Conservation (phyloP, 2,888 invertebrate genomes). For the Tenthredo amoena region DNA sequence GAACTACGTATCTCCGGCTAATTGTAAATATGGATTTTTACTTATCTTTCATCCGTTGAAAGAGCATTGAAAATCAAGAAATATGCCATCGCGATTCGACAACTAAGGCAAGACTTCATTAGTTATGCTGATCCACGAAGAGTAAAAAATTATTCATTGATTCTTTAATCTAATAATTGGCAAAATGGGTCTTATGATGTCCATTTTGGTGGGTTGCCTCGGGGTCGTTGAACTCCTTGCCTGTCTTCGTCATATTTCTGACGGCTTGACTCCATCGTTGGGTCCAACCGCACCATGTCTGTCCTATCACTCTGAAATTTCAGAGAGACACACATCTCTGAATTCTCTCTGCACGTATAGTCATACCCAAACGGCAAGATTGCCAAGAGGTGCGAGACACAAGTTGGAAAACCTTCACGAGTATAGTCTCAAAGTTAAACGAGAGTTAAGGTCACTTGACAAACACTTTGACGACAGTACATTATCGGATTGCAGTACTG, state of each 20-base stretch:
- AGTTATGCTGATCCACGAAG: background rate
- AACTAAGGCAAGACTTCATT: background rate
- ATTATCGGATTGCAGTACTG: constrained; percentile 68
- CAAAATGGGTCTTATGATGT: constrained; percentile 87
- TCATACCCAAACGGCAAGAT: constrained; percentile 64
- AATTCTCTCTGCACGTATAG: constrained; percentile 71
- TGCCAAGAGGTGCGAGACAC: constrained; percentile 65
- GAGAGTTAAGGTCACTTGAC: constrained; percentile 68
- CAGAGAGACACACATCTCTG: constrained; percentile 65
- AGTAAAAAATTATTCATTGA: background rate
- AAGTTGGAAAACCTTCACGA: constrained; percentile 74
- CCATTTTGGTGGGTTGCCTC: constrained; percentile 87
- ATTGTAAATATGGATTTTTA: constrained; percentile 1
- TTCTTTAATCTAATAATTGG: background rate
- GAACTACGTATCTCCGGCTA: background rate
- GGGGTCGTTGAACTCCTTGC: constrained; percentile 86
- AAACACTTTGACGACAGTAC: constrained; percentile 66
- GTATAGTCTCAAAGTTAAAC: constrained; percentile 71
- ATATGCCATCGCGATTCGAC: background rate
- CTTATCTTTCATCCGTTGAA: background rate
- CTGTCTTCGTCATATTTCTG: constrained; percentile 75
- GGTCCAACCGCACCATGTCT: constrained; percentile 67
- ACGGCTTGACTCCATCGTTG: constrained; percentile 62
- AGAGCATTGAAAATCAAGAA: background rate
- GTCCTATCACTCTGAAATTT: constrained; percentile 59